A percentile compares a stretch with the other conserved stretches of the same genome.
These are phyloP conservation scores for Anguilla megastoma DNA, from an alignment of 2,797 vertebrate species.

Conservation along the genomic window DNA sequence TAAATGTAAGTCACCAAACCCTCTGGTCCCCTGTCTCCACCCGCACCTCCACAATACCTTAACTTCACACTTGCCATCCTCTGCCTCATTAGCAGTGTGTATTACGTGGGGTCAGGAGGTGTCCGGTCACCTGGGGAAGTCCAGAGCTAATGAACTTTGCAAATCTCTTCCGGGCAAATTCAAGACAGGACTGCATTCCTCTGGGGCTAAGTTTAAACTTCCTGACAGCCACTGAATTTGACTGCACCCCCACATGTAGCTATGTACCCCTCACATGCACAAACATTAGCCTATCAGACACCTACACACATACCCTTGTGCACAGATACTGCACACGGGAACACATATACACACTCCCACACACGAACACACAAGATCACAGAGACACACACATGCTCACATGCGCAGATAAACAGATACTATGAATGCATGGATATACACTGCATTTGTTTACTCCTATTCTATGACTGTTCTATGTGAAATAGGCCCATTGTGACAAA, in stretches of 20 bases:
- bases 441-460: too few relatives aligned
- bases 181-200: constrained; percentile 23
- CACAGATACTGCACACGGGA: neutral
- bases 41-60: neutral
- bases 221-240: constrained; percentile 11
- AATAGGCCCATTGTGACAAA: too few relatives aligned
- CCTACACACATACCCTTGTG: neutral
- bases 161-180: constrained; percentile 21
- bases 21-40: neutral
- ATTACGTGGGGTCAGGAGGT: neutral
- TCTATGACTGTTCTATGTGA: too few relatives aligned
- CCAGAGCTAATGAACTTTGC: constrained; percentile 21
- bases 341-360: neutral
- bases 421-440: neutral
- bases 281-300: neutral
- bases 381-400: neutral
- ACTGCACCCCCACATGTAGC: neutral
- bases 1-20: neutral
- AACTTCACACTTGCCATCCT: neutral
- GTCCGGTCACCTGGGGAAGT: neutral
- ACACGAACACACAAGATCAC: neutral
- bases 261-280: neutral
- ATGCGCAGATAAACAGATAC: neutral
- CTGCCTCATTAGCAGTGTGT: neutral
- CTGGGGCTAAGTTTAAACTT: constrained; percentile 32